phyloP scores from a whole-genome alignment of 2,113 vertebrate genomes.

The Xiphias gladius region DNA sequence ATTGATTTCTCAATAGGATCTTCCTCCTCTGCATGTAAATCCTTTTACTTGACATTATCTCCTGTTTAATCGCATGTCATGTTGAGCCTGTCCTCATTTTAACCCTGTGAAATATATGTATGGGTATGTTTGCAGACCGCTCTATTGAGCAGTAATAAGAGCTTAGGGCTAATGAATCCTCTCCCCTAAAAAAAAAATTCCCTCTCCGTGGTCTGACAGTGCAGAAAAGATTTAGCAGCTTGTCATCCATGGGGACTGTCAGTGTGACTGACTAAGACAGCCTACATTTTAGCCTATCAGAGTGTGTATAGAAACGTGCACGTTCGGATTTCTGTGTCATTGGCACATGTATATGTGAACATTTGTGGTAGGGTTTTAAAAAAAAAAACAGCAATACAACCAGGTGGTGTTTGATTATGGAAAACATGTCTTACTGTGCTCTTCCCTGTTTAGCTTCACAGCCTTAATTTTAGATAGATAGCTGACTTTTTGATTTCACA shows the following conservation, averaged over 20 bases:
- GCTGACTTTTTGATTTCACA: too few species aligned
- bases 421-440: not conserved
- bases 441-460: too few species aligned
- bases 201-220: slow-evolving; percentile 21
- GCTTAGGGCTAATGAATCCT: slow-evolving; percentile 26
- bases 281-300: slow-evolving; percentile 34
- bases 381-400: not conserved
- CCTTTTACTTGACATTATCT: slow-evolving; percentile 13
- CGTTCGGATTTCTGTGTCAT: not conserved
- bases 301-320: slow-evolving; percentile 44
- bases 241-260: slow-evolving; percentile 40
- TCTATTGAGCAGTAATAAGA: slow-evolving; percentile 28
- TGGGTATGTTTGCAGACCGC: not conserved
- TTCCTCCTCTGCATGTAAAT: slow-evolving; percentile 20
- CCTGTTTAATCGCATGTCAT: slow-evolving; percentile 30
- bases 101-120: slow-evolving; percentile 3
- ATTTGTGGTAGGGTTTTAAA: not conserved
- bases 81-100: slow-evolving; percentile 12
- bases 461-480: too few species aligned
- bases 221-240: slow-evolving; percentile 63
- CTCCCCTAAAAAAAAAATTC: slow-evolving; percentile 14
- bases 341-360: slow-evolving; percentile 20
- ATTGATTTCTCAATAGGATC: slow-evolving; percentile 52
- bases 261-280: slow-evolving; percentile 55
- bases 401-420: not conserved